Evolutionary conservation across 2,113 vertebrate species (phyloP).

Genomic region (Phyllostomus discolor): DNA sequence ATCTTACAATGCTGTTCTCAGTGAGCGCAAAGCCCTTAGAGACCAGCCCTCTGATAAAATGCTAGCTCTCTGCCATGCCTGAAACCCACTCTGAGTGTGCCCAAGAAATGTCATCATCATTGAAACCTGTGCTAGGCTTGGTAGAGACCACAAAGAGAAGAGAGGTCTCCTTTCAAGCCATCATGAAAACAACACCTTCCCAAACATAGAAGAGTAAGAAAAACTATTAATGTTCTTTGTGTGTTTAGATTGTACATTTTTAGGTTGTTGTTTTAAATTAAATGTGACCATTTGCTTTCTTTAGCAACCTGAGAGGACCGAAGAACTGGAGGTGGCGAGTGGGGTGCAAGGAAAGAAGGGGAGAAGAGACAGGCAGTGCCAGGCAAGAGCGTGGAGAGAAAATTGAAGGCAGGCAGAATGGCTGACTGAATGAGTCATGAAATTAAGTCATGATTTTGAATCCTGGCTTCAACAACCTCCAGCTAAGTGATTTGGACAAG

Average conservation of each 20-base stretch:
- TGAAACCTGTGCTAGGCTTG: neutral
- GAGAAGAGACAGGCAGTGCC: neutral
- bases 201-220: neutral
- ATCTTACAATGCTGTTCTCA: neutral
- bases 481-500: neutral
- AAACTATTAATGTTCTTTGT: neutral
- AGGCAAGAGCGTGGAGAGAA: neutral
- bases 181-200: neutral
- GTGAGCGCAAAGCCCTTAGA: neutral
- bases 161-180: neutral
- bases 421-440: neutral
- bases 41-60: neutral
- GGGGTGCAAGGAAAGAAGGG: neutral
- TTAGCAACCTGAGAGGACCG: neutral
- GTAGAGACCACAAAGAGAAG: neutral
- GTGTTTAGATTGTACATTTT: neutral
- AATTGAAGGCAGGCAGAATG: neutral
- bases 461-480: neutral
- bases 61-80: neutral
- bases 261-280: neutral
- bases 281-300: slow-evolving; percentile 1
- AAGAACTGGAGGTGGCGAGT: neutral
- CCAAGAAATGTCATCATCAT: neutral
- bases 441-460: neutral
- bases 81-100: neutral